These are phyloP conservation scores for Malurus melanocephalus DNA, from an alignment of 2,113 vertebrate genomes.

Conservation along the genomic window DNA sequence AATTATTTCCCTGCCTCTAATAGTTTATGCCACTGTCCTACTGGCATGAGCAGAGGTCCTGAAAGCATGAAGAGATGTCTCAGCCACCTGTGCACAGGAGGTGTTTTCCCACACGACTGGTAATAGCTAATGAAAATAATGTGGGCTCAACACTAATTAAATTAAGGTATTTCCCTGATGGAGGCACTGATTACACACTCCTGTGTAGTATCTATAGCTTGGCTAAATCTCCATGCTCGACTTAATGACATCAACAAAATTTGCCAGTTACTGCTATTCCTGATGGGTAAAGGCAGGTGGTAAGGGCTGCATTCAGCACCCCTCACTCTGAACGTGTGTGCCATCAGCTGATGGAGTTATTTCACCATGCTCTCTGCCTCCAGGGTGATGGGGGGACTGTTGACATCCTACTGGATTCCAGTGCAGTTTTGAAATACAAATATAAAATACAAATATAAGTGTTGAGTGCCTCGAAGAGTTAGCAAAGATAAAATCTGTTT, in stretches of 20 bases:
- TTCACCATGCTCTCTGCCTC: not conserved
- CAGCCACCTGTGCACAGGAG: constrained; percentile 9
- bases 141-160: not conserved
- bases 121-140: constrained; percentile 9
- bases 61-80: not conserved
- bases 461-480: not conserved
- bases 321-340: not conserved
- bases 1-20: not conserved
- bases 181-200: not conserved
- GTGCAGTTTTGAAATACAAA: not conserved
- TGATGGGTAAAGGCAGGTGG: not conserved
- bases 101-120: not conserved
- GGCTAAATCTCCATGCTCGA: not conserved
- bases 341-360: not conserved
- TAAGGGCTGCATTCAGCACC: fast-evolving
- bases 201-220: not conserved
- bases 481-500: not conserved
- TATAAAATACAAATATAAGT: not conserved
- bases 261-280: not conserved
- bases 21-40: not conserved
- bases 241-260: not conserved
- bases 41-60: not conserved
- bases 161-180: not conserved
- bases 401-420: not conserved
- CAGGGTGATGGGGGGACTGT: not conserved